Evolutionary conservation across 2,797 vertebrate species (phyloP).

Genomic region (Sciurus carolinensis): DNA sequence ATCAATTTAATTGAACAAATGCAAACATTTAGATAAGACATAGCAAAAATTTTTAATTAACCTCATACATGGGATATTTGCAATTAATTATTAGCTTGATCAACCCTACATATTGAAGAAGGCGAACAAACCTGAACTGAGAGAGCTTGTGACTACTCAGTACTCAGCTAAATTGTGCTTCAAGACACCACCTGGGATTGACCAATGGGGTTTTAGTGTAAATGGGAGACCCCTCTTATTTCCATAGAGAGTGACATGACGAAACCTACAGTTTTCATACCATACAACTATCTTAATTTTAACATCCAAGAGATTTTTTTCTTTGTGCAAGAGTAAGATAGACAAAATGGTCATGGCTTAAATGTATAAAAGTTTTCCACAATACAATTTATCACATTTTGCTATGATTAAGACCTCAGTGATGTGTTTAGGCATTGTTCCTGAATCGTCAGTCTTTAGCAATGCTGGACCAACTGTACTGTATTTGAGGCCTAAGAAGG

Average conservation of each 20-base stretch:
- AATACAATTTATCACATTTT: slow-evolving; percentile 87
- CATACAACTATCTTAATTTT: slow-evolving; percentile 86
- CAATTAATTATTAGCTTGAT: slow-evolving; percentile 71
- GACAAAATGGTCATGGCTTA: slow-evolving; percentile 87
- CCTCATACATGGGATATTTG: slow-evolving; percentile 82
- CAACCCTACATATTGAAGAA: slow-evolving; percentile 76
- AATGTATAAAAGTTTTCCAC: slow-evolving; percentile 87
- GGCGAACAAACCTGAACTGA: slow-evolving; percentile 76
- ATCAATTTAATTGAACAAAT: slow-evolving; percentile 84
- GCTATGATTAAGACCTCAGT: slow-evolving; percentile 91
- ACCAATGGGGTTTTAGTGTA: slow-evolving; percentile 82
- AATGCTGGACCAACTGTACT: slow-evolving; percentile 73
- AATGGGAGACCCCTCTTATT: slow-evolving; percentile 64
- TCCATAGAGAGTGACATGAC: slow-evolving; percentile 84
- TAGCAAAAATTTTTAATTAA: slow-evolving; percentile 73
- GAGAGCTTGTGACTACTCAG: slow-evolving; percentile 81
- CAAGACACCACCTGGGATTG: slow-evolving; percentile 86
- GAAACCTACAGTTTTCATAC: slow-evolving; percentile 90
- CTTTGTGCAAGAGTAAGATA: slow-evolving; percentile 87
- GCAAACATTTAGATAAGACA: slow-evolving; percentile 87
- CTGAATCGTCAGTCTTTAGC: slow-evolving; percentile 78
- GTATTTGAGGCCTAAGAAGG: slow-evolving; percentile 66
- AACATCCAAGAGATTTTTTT: slow-evolving; percentile 86
- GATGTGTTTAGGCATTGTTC: slow-evolving; percentile 81
- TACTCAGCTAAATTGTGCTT: slow-evolving; percentile 89